Base-by-base conservation (phyloP, 2,888 invertebrate genomes). In the Drosophila imparisetae region DNA sequence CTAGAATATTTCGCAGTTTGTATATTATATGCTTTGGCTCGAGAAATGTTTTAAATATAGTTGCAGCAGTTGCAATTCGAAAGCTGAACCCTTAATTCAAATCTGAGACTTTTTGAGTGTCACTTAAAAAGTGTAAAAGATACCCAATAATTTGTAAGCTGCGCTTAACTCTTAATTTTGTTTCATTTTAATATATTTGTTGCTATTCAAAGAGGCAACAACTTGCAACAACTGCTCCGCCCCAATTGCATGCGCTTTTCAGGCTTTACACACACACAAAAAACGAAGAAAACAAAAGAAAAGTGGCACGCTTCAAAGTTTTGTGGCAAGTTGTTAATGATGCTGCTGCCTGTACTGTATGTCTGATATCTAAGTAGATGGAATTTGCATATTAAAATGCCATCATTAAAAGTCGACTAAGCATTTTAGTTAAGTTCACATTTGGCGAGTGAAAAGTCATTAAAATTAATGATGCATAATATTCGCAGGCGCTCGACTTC, bases 381-480 rank as follows among this genome's bases (percentile, higher is more conserved):
- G 32, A 58, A 34, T 69, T 60, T 58, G 66, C 52, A 45, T 78
- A 72, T 78, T 79, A 74, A 78, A 74, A 75, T 40, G 61, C 64
- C 64, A 61, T 79, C 71, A 78, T 78, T 78, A 71, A 80, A 78
- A 80, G 59, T 48, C 64, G 67, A 38, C 75, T 67, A 78, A 79
- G 50, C 71, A 67, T 59, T 55, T 55, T 75, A 40, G 63, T 59
- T 70, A 66, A 75, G 70, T 49, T 79, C 53, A 42, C 65, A 52
- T 66, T 52, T 60, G 59, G 54, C 49, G 45, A 61, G 54, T 42
- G 70, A 70, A 78, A 59, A 87, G 77, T 86, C 89, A 86, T 86
- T 86, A 86, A 86, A 86, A 86, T 87, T 86, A 86, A 86, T 86
- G 86, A 86, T 66, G 89, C 87, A 78, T 75, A 61, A 61, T 66